These are phyloP conservation scores for Leptinotarsa defecta DNA, from an alignment of 1,140 invertebrate genomes.

Conservation along the genomic window DNA sequence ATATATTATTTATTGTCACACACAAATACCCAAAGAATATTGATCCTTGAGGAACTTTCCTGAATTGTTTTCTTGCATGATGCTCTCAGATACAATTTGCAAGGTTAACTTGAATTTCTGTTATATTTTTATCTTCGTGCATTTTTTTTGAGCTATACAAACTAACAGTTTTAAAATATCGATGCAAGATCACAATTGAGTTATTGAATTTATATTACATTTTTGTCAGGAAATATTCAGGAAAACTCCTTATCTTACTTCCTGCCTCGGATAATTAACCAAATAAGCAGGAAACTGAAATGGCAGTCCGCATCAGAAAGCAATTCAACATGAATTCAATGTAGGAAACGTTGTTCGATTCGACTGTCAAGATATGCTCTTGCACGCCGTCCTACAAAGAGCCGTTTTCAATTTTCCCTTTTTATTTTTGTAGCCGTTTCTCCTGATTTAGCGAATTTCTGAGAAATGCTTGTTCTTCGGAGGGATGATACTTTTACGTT, in stretches of 20 bases:
- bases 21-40: too few relatives aligned
- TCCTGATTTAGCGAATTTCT: background rate
- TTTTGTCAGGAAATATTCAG: too few relatives aligned
- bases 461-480: background rate
- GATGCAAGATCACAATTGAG: too few relatives aligned
- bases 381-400: background rate
- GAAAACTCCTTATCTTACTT: background rate
- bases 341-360: constrained; percentile 1
- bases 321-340: background rate
- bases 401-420: background rate
- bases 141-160: too few relatives aligned
- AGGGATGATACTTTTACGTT: background rate
- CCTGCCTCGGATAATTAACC: background rate
- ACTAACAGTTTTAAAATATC: too few relatives aligned
- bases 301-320: background rate
- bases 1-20: too few relatives aligned
- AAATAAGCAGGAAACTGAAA: background rate
- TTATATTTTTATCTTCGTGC: too few relatives aligned
- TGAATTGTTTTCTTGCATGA: too few relatives aligned
- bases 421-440: constrained; percentile 5
- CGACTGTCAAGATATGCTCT: background rate
- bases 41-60: too few relatives aligned
- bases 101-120: too few relatives aligned
- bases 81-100: too few relatives aligned
- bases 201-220: too few relatives aligned